Evolutionary conservation across 2,797 vertebrate genomes (phyloP), one percentile per base, ranked within the genome.

Genomic region (Mus minutoides): DNA sequence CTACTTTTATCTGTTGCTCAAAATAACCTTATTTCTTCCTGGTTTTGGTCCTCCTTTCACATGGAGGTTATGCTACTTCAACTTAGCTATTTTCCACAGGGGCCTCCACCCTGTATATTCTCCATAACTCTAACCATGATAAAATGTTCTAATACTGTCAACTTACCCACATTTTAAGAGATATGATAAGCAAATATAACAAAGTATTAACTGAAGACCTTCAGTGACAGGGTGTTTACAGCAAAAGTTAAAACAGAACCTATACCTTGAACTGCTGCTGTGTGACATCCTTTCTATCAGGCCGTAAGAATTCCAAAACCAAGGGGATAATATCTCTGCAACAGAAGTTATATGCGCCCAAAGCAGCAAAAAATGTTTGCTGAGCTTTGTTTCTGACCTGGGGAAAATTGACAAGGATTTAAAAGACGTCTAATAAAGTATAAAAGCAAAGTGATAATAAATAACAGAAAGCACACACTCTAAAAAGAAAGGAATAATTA

Each of bases 231-330:
- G 67, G 4, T 88, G n/a, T 8, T 73, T 88, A 43, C 10, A 56
- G n/a, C 40, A 58, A 29, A 71, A 29, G 54, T 75, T 76, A 76
- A 88, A 76, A 46, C 26, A 76, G 37, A 88, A 83, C 11, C 34
- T 97, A 24, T 99, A 99, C 99, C 99, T 99, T 99, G 97, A 99
- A 99, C 94, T 99, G 99, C 97, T 99, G 99, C 94, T 99, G 99
- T 75, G 99, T 99, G 98, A 99, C 98, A 60, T 98, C 98, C 92
- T 98, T 98, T 89, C 98, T 99, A 73, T 99, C 98, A 0, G 99
- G 99, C 91, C 98, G 98, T 97, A 99, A 98, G 95, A 99, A 99
- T 97, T 99, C 98, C 46, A 99, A 98, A 97, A 99, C 99, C 31
- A 99, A 99, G 34, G 99, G 99, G 98, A 99, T 99, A 52, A 99